Conservation (phyloP, 2,888 invertebrate genomes). For the Spisula subtruncata region DNA sequence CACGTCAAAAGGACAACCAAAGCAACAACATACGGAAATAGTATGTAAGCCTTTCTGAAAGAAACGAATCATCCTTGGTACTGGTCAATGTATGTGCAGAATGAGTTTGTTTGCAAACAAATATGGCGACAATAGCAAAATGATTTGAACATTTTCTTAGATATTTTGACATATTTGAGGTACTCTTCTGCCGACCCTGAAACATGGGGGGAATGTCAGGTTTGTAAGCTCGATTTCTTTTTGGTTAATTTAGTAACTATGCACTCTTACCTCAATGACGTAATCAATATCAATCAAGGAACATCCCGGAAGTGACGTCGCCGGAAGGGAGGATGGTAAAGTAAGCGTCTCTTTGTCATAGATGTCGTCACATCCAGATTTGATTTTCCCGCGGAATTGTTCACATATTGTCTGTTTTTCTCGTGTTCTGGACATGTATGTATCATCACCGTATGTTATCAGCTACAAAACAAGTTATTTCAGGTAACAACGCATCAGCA, state of each 20-base stretch:
- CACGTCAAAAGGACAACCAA: too few relatives aligned
- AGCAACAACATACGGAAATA: too few relatives aligned
- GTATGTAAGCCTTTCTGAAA: too few relatives aligned
- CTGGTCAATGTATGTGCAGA: too few relatives aligned
- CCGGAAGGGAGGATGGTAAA: constrained; percentile 56
- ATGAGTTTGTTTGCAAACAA: too few relatives aligned
- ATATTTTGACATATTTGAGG: neutral
- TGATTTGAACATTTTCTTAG: neutral
- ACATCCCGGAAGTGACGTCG: constrained; percentile 67
- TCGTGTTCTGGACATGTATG: constrained; percentile 55
- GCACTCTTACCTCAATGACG: constrained; percentile 55
- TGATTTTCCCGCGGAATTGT: constrained; percentile 60
- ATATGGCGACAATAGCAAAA: neutral
- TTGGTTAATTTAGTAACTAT: too few relatives aligned
- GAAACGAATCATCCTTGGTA: too few relatives aligned
- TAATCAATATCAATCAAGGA: constrained; percentile 66
- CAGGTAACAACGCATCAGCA: too few relatives aligned
- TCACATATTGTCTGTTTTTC: constrained; percentile 63
- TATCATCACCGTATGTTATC: constrained; percentile 57
- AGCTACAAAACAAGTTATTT: constrained; percentile 31
- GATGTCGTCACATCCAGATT: constrained; percentile 47
- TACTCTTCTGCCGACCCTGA: too few relatives aligned
- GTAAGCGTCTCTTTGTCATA: constrained; percentile 50
- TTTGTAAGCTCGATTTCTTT: too few relatives aligned
- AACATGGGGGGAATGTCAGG: neutral